Conservation (phyloP, 2,113 vertebrate species). For the Ceratotherium simum region DNA sequence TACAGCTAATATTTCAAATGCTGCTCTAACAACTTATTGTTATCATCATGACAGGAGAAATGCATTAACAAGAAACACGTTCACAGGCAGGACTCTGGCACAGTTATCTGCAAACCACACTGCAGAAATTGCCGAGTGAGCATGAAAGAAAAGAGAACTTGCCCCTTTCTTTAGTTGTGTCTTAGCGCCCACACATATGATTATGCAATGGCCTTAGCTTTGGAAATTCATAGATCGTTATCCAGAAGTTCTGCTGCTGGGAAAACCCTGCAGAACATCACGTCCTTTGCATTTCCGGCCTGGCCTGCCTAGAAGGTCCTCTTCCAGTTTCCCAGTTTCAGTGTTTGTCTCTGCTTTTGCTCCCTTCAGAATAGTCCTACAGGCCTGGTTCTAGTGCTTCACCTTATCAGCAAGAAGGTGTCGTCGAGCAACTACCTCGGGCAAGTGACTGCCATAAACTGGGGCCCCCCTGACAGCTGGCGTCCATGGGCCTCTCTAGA, state of each 20-base stretch:
- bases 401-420: not conserved
- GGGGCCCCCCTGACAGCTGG: accelerated
- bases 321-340: not conserved
- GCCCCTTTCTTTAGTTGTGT: not conserved
- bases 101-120: not conserved
- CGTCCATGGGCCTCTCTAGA: not conserved
- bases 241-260: constrained; percentile 54
- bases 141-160: constrained; percentile 61
- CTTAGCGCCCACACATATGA: constrained; percentile 31
- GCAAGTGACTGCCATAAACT: not conserved
- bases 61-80: not conserved
- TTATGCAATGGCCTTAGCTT: constrained; percentile 77
- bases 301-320: not conserved
- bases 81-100: constrained; percentile 35
- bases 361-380: not conserved
- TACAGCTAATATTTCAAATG: not conserved
- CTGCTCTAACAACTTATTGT: not conserved
- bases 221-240: constrained; percentile 65
- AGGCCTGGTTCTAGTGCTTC: no score
- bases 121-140: constrained; percentile 62
- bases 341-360: not conserved
- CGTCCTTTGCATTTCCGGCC: constrained; percentile 65
- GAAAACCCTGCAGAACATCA: not conserved
- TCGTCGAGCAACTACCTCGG: not conserved
- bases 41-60: not conserved